Conservation (phyloP, 2,113 vertebrate genomes). For the Oreochromis tanganicae region DNA sequence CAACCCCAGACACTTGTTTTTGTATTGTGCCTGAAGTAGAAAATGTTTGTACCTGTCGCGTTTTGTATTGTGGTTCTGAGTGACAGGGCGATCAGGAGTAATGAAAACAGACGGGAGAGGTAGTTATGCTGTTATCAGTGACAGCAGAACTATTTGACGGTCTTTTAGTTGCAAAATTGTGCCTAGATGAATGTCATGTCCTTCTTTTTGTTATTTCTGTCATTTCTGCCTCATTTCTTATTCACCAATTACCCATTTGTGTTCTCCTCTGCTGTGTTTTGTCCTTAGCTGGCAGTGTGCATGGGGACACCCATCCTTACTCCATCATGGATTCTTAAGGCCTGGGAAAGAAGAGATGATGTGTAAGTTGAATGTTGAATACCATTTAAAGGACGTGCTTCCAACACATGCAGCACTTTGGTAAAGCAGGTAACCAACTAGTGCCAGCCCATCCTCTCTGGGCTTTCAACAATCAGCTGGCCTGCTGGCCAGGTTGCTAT, state of each 20-base stretch:
- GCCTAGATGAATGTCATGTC: neutral
- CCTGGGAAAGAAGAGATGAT: conserved; percentile 90
- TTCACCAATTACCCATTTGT: neutral
- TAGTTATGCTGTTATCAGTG: neutral
- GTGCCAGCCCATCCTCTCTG: neutral
- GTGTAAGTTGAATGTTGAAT: conserved; percentile 74
- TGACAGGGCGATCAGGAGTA: neutral
- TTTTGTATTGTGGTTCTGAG: neutral
- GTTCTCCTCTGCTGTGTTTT: neutral
- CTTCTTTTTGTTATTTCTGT: neutral
- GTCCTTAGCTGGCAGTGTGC: conserved; percentile 85
- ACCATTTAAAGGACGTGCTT: neutral
- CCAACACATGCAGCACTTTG: neutral
- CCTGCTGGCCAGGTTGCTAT: neutral
- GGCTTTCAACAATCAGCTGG: neutral
- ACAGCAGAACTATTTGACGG: neutral
- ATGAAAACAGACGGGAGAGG: neutral
- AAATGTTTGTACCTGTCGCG: neutral
- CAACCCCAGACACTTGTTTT: neutral
- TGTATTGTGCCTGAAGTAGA: neutral
- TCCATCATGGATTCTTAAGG: conserved; percentile 88
- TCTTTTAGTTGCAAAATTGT: neutral
- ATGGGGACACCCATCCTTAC: conserved; percentile 94
- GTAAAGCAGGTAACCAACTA: neutral
- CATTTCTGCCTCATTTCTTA: neutral